phyloP scores from a whole-genome alignment of 1,140 invertebrate genomes.

The Theocolax elegans region DNA sequence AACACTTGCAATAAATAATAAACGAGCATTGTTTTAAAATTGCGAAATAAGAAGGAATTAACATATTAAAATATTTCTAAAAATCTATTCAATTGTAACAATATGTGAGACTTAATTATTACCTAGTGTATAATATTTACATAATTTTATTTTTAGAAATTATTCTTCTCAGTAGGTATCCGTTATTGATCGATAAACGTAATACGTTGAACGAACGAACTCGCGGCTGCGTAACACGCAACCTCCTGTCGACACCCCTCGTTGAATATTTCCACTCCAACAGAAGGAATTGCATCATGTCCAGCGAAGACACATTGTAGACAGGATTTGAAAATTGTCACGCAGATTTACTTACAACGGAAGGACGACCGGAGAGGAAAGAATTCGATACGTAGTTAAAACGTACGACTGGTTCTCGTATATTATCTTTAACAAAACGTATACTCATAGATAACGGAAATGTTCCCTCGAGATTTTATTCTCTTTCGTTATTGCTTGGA shows the following conservation, averaged over 20 bases:
- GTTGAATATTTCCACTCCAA: constrained; percentile 15
- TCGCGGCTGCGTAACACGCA: too few species aligned
- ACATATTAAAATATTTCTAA: too few species aligned
- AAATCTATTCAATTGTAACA: too few species aligned
- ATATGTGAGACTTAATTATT: too few species aligned
- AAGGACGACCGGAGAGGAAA: background rate
- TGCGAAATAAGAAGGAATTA: too few species aligned
- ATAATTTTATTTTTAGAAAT: too few species aligned
- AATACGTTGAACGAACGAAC: too few species aligned
- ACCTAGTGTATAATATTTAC: too few species aligned
- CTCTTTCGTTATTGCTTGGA: background rate
- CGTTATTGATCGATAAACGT: too few species aligned
- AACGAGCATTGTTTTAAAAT: too few species aligned
- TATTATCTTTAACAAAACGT: background rate
- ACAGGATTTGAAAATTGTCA: background rate
- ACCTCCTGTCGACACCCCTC: background rate
- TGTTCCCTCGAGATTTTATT: background rate
- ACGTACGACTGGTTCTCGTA: constrained; percentile 14
- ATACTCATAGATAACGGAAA: constrained; percentile 25
- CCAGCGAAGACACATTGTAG: background rate
- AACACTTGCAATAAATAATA: too few species aligned
- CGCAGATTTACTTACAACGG: background rate
- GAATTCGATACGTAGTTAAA: background rate
- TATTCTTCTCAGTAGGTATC: too few species aligned
- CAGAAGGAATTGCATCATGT: constrained; percentile 1